Base-by-base conservation (phyloP, 1,140 invertebrate genomes). In the Sweltsa coloradensis region DNA sequence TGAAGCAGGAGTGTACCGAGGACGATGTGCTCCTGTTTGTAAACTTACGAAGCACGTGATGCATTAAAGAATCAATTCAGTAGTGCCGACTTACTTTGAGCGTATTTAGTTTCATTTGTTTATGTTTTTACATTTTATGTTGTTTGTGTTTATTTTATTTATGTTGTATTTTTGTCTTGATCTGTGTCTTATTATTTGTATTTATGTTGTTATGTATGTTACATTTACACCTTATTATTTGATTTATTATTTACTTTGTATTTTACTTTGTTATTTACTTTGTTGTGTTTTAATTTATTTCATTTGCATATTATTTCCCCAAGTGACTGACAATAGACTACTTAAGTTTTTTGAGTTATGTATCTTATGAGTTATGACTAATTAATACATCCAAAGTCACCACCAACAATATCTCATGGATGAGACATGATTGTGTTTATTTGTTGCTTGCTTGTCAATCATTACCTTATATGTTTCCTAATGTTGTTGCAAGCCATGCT, bases 101-200 rank as follows among this genome's bases (percentile, higher is more conserved):
- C n/a, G n/a, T n/a, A n/a, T n/a, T n/a, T n/a, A n/a, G n/a, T n/a
- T n/a, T n/a, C n/a, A n/a, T n/a, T n/a, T n/a, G n/a, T n/a, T n/a
- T n/a, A n/a, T n/a, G n/a, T n/a, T n/a, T n/a, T n/a, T 16, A 18
- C 4, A 41, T 47, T 39, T 22, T 47, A 22, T 34, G 3, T 50
- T 26, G 21, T 45, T 18, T 26, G 39, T 45, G 3, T 31, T 22
- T 34, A 16, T 9, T 34, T 34, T 39, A 21, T 41, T 52, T 31
- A 22, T 49, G 45, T 37, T 18, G 27, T 16, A 27, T 41, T 43
- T 51, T 55, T 50, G 53, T 57, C n/a, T 53, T 55, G 55, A 56
- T 61, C 45, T 40, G 21, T 40, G 11, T 39, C 23, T 47, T 14
- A 45, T 45, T 25, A 19, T 34, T 43, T 45, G 34, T 14, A 26